Base-by-base conservation (phyloP, 2,797 vertebrate species). In the Gallirallus australis region DNA sequence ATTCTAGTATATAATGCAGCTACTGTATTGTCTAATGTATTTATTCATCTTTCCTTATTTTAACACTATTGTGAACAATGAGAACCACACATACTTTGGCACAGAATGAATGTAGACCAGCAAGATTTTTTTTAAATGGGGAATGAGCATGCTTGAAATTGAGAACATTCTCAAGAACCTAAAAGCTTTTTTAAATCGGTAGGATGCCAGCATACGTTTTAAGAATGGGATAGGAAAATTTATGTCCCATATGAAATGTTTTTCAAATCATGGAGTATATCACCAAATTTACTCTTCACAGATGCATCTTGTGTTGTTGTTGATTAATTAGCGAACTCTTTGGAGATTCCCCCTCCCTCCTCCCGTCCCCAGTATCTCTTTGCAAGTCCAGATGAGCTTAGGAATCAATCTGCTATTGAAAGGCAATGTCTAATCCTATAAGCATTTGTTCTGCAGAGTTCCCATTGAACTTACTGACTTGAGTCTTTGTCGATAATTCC, bases 31-130 rank as follows among this genome's bases (percentile, higher is more conserved):
- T 27, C 35, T 70, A 20, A 50, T 72, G n/a, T 7, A 27, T 88
- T 79, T 90, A 48, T 94, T 70, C 88, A 69, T 83, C 12, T 4
- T 82, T 81, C 18, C 31, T 93, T 86, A 27, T 88, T 94, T 82
- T 59, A 91, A 76, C 23, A 76, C 8, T 19, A 45, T 14, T 2
- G 3, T 37, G 56, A 90, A 60, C 24, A 84, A 53, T 45, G 40
- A 33, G 18, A 93, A 73, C 37, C 23, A 86, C 35, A 59, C 13
- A 19, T 59, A 42, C 9, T 3, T 63, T 76, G 48, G 11, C 20
- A 70, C 7, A 57, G 33, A 73, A 79, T 35, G 13, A 81, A 66
- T 45, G n/a, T 70, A 23, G 10, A 33, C 30, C 40, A 80, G 30
- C 2, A 84, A 86, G n/a, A 11, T 61, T 85, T 81, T 47, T 23